These are phyloP conservation scores for Maniola jurtina DNA, from an alignment of 1,140 invertebrate species.

Conservation along the genomic window DNA sequence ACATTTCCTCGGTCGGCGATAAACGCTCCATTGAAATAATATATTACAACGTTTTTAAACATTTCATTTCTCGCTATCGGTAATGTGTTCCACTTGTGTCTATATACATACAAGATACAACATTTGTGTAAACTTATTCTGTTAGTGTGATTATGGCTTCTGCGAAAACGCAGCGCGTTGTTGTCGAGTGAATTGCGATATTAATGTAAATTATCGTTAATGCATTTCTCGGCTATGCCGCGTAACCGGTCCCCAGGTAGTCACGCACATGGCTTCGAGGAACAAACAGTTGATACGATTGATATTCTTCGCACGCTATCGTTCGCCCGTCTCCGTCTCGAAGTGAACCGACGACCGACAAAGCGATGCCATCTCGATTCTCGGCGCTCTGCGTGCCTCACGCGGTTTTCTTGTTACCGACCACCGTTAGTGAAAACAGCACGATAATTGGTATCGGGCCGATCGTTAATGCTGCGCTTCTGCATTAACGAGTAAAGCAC, in stretches of 20 bases:
- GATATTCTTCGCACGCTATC: slow-evolving; percentile 60
- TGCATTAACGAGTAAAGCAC: background rate
- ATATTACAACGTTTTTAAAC: slow-evolving; percentile 8
- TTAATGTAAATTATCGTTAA: slow-evolving; percentile 53
- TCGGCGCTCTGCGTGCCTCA: slow-evolving; percentile 11
- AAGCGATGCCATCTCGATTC: slow-evolving; percentile 11
- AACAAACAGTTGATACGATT: slow-evolving; percentile 68
- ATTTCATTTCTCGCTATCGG: slow-evolving; percentile 1
- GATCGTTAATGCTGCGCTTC: background rate
- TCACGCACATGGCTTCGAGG: slow-evolving; percentile 59
- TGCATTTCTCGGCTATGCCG: slow-evolving; percentile 57
- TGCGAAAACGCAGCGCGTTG: background rate
- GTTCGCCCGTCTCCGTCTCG: slow-evolving; percentile 17
- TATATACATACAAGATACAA: slow-evolving; percentile 6
- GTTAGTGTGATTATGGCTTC: background rate
- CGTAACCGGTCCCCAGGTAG: slow-evolving; percentile 58
- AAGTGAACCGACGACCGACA: slow-evolving; percentile 11
- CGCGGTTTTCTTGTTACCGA: slow-evolving; percentile 19
- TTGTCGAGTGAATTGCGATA: slow-evolving; percentile 36
- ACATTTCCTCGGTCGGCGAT: background rate
- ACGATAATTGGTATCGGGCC: slow-evolving; percentile 20
- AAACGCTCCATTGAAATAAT: slow-evolving; percentile 22
- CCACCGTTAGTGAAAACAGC: slow-evolving; percentile 30
- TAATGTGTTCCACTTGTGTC: slow-evolving; percentile 6
- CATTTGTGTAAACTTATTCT: slow-evolving; percentile 31